A percentile compares a stretch with the other conserved stretches of the same genome.
These are phyloP conservation scores for Talpa occidentalis DNA, from an alignment of 2,113 vertebrate genomes.

Conservation along the genomic window DNA sequence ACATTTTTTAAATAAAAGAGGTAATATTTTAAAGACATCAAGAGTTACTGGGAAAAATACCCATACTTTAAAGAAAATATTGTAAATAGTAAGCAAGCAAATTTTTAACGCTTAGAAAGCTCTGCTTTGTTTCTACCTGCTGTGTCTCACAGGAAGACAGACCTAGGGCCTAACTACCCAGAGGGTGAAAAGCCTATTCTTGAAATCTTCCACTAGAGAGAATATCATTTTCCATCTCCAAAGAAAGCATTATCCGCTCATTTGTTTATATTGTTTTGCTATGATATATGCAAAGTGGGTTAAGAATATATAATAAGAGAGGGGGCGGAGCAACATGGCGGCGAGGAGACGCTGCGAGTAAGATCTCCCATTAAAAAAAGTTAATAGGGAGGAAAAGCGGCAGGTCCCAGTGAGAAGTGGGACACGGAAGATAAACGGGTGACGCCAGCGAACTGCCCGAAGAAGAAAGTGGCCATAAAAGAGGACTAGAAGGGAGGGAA, in stretches of 20 bases:
- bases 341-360: too few species aligned
- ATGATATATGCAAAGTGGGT: neutral
- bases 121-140: slow-evolving; percentile 4
- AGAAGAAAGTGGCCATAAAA: too few species aligned
- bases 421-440: too few species aligned
- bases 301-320: neutral
- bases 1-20: neutral
- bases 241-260: neutral
- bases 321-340: too few species aligned
- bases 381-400: too few species aligned
- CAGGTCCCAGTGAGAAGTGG: too few species aligned
- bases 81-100: neutral
- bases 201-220: neutral
- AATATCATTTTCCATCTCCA: neutral
- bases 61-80: neutral
- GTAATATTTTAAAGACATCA: slow-evolving; percentile 13
- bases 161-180: neutral
- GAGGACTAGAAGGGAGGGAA: too few species aligned
- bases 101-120: neutral
- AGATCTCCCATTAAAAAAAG: too few species aligned
- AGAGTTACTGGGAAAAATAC: neutral
- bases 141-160: neutral
- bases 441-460: too few species aligned
- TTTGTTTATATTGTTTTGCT: neutral
- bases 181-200: neutral